phyloP scores from a whole-genome alignment of 2,113 vertebrate species.

The Pseudolaguvia tuberculata region DNA sequence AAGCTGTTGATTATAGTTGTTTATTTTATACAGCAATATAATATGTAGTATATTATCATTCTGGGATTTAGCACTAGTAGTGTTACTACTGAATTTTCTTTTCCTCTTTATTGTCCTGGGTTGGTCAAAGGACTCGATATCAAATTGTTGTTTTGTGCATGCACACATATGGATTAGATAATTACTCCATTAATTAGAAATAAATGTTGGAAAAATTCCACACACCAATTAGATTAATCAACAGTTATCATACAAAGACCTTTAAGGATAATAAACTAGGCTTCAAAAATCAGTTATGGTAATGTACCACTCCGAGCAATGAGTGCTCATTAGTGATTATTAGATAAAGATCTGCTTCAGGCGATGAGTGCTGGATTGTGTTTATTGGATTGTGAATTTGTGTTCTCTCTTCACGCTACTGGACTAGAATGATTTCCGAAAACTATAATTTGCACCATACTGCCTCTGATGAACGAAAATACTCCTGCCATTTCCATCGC shows the following conservation, averaged over 20 bases:
- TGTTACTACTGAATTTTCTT: too few species aligned
- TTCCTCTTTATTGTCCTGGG: background rate
- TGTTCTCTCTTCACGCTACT: slow-evolving; percentile 16
- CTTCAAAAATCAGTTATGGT: slow-evolving; percentile 28
- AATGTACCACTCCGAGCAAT: slow-evolving; percentile 40
- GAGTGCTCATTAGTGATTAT: slow-evolving; percentile 44
- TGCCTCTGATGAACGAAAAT: slow-evolving; percentile 23
- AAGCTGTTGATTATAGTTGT: background rate
- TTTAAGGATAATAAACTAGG: slow-evolving; percentile 42
- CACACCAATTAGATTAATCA: slow-evolving; percentile 42
- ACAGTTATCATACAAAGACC: slow-evolving; percentile 37
- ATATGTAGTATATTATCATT: too few species aligned
- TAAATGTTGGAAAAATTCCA: slow-evolving; percentile 27
- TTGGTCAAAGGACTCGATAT: background rate
- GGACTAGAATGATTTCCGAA: slow-evolving; percentile 13
- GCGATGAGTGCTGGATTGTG: slow-evolving; percentile 23
- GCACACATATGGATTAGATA: background rate
- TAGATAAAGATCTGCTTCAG: slow-evolving; percentile 41
- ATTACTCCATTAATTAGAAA: slow-evolving; percentile 29
- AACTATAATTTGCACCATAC: slow-evolving; percentile 21
- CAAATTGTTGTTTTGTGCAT: background rate
- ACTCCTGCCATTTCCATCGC: slow-evolving; percentile 19
- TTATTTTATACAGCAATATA: too few species aligned
- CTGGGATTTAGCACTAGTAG: too few species aligned
- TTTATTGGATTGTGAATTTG: slow-evolving; percentile 43